These are phyloP conservation scores for Sclerurus mexicanus DNA, from an alignment of 2,113 vertebrate genomes.

Conservation along the genomic window DNA sequence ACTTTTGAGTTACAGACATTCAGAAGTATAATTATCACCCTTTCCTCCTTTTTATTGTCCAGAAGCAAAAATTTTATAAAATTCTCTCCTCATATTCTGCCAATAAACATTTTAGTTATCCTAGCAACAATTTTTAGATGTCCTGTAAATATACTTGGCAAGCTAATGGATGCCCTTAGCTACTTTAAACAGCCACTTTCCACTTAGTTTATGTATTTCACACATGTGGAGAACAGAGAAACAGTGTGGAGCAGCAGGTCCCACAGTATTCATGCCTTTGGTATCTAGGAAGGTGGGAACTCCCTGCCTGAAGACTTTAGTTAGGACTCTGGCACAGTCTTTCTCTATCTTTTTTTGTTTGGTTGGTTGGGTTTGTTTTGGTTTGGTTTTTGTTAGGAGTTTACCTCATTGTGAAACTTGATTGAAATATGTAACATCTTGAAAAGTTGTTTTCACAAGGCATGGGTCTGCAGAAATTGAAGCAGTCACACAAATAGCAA, in stretches of 20 bases:
- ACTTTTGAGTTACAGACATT: neutral
- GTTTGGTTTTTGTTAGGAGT: neutral
- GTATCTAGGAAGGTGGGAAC: neutral
- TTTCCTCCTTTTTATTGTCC: slow-evolving; percentile 18
- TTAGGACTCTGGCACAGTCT: neutral
- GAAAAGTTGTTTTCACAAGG: neutral
- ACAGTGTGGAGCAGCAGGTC: neutral
- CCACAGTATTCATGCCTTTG: neutral
- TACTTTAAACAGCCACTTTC: slow-evolving; percentile 16
- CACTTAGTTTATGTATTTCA: neutral
- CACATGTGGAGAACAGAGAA: neutral
- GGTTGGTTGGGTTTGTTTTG: too few relatives aligned
- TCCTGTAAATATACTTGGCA: slow-evolving; percentile 6
- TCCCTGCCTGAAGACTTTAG: neutral
- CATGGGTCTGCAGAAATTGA: rapidly evolving
- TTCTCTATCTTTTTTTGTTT: neutral
- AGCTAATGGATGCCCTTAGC: neutral
- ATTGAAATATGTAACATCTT: neutral
- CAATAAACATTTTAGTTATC: slow-evolving; percentile 38
- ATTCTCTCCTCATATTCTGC: slow-evolving; percentile 31
- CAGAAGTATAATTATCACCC: neutral
- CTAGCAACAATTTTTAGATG: slow-evolving; percentile 15
- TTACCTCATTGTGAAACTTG: neutral
- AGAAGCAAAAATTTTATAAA: slow-evolving; percentile 33
- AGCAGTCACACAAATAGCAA: neutral